Percentiles rank a stretch among this genome's conserved stretches.
Evolutionary conservation across 2,113 vertebrate species (phyloP).

Genomic region (Pachypanchax playfairii): DNA sequence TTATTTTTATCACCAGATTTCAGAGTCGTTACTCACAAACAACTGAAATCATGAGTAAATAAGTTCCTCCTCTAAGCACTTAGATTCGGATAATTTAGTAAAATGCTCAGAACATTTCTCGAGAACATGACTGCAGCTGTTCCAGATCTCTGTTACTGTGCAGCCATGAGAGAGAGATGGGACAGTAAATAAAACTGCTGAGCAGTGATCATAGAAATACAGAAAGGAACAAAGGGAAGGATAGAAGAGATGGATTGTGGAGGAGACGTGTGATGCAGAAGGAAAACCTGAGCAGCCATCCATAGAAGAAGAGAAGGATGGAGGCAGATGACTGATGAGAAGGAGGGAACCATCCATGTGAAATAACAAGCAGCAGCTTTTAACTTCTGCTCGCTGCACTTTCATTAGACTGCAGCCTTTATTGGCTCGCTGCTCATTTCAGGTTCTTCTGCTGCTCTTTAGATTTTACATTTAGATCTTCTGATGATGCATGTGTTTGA

Average conservation of each 20-base stretch:
- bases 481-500: conserved; percentile 14
- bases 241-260: neutral
- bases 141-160: too few relatives aligned
- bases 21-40: neutral
- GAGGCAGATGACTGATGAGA: conserved; percentile 12
- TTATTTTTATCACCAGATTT: too few relatives aligned
- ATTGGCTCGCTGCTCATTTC: conserved; percentile 26
- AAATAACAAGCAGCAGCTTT: conserved; percentile 36
- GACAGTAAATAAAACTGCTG: neutral
- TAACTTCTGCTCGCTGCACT: conserved; percentile 39
- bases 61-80: too few relatives aligned
- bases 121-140: too few relatives aligned
- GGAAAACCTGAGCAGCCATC: neutral
- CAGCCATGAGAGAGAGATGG: too few relatives aligned
- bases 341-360: conserved; percentile 34
- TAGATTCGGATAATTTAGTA: too few relatives aligned
- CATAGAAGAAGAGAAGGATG: neutral
- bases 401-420: conserved; percentile 31
- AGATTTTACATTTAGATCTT: neutral
- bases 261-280: neutral
- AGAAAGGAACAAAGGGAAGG: neutral
- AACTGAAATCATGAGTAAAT: neutral
- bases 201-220: neutral
- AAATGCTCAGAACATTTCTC: too few relatives aligned
- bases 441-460: conserved; percentile 11